phyloP scores from a whole-genome alignment of 2,888 invertebrate genomes.

The Lissonota sp. region DNA sequence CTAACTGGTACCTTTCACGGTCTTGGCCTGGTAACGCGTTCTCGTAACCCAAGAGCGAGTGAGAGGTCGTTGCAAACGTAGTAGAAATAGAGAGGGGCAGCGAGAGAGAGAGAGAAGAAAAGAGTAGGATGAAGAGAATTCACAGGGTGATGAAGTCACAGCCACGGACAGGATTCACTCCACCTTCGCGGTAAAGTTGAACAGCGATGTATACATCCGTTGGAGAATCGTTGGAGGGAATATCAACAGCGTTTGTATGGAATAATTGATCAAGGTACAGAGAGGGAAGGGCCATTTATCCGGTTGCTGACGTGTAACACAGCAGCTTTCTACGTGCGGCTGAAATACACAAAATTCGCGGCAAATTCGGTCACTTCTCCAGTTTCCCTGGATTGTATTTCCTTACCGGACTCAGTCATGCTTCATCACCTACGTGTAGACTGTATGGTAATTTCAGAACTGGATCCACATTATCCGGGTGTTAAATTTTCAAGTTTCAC shows the following conservation, averaged over 20 bases:
- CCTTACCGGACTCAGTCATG: background rate
- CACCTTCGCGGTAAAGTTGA: slow-evolving; percentile 44
- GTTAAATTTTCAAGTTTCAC: background rate
- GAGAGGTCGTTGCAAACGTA: background rate
- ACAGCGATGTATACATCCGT: slow-evolving; percentile 27
- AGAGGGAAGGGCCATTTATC: slow-evolving; percentile 50
- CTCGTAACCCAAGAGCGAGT: slow-evolving; percentile 36
- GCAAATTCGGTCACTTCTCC: slow-evolving; percentile 18
- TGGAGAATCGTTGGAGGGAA: slow-evolving; percentile 26
- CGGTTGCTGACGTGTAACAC: slow-evolving; percentile 34
- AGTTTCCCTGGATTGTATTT: slow-evolving; percentile 5
- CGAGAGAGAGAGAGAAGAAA: slow-evolving; percentile 6
- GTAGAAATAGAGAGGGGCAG: slow-evolving; percentile 8
- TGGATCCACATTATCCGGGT: background rate
- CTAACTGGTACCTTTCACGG: slow-evolving; percentile 67
- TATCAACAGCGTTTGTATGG: slow-evolving; percentile 65
- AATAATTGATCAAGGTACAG: slow-evolving; percentile 72
- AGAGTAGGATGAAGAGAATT: slow-evolving; percentile 24
- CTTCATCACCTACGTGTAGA: background rate
- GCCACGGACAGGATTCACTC: background rate
- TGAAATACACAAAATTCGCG: slow-evolving; percentile 24
- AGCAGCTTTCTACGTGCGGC: slow-evolving; percentile 5
- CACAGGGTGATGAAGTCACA: slow-evolving; percentile 49
- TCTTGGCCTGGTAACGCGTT: slow-evolving; percentile 45
- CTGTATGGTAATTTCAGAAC: background rate